Conservation (phyloP, 1,140 invertebrate genomes). For the Drosophila punjabiensis region DNA sequence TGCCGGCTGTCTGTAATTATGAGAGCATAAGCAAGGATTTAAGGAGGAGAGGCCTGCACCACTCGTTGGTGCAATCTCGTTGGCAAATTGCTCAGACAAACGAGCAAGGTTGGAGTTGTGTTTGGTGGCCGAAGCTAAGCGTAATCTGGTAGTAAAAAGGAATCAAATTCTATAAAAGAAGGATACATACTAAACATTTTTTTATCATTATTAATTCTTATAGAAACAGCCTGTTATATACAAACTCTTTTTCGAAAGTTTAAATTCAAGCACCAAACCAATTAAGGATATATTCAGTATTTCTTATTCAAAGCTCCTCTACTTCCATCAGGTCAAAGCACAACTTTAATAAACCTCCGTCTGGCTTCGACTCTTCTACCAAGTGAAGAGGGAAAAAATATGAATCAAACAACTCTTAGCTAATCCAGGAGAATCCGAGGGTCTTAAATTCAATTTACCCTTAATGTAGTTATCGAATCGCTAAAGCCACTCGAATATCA, state of each 20-base stretch:
- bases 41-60: neutral
- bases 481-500: slow-evolving; percentile 30
- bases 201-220: no score
- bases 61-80: slow-evolving; percentile 11
- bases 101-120: neutral
- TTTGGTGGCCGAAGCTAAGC: neutral
- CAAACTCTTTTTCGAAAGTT: neutral
- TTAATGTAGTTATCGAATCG: slow-evolving; percentile 37
- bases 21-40: slow-evolving; percentile 27
- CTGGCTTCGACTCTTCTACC: neutral
- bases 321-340: neutral
- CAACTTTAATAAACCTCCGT: neutral
- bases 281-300: neutral
- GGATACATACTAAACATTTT: no score
- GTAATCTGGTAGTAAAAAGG: neutral
- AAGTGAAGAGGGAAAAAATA: neutral
- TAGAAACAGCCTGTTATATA: no score
- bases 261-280: neutral
- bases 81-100: slow-evolving; percentile 18
- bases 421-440: slow-evolving; percentile 10
- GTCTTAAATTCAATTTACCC: slow-evolving; percentile 40
- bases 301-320: neutral
- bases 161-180: no score
- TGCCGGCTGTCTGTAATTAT: slow-evolving; percentile 44
- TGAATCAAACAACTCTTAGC: slow-evolving; percentile 7